A percentile compares a stretch with the other conserved stretches of the same genome.
Conservation (phyloP, 2,888 invertebrate species). For the Mesorhabditis spiculigera region DNA sequence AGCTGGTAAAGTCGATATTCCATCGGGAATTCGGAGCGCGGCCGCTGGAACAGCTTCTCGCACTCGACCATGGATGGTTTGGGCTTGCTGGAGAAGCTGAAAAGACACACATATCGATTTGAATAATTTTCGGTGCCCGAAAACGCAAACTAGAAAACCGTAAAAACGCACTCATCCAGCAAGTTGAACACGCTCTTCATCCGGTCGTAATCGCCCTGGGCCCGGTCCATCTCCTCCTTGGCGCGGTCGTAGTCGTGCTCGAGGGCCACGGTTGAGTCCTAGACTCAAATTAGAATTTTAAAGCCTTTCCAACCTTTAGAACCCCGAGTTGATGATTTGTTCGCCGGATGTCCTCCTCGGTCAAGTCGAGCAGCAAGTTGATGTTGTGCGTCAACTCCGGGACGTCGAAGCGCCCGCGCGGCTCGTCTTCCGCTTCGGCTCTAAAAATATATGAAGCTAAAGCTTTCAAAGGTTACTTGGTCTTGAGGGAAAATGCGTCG, state of each 20-base stretch:
- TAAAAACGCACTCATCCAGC: neutral
- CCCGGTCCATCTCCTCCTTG: conserved; percentile 1
- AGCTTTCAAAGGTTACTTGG: conserved; percentile 18
- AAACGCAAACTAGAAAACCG: neutral
- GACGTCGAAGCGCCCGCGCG: conserved; percentile 65
- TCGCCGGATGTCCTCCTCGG: conserved; percentile 88
- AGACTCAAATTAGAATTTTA: no score
- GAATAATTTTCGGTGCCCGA: neutral
- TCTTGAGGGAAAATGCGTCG: conserved; percentile 51
- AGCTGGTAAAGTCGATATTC: conserved; percentile 79
- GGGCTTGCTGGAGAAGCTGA: conserved; percentile 16
- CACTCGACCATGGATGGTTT: conserved; percentile 66
- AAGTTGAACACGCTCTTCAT: neutral
- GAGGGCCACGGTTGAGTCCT: neutral
- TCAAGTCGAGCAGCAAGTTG: conserved; percentile 82
- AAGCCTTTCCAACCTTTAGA: conserved; percentile 63
- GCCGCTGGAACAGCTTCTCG: conserved; percentile 66
- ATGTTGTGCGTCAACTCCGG: conserved; percentile 90
- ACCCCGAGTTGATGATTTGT: conserved; percentile 76
- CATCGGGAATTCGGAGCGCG: conserved; percentile 67
- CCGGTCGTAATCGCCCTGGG: neutral
- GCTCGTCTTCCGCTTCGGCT: conserved; percentile 53
- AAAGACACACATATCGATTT: neutral
- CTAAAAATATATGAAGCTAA: conserved; percentile 10
- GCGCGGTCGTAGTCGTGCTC: conserved; percentile 2